Evolutionary conservation across 1,140 invertebrate species (phyloP).

Genomic region (Halictus rubicundus): DNA sequence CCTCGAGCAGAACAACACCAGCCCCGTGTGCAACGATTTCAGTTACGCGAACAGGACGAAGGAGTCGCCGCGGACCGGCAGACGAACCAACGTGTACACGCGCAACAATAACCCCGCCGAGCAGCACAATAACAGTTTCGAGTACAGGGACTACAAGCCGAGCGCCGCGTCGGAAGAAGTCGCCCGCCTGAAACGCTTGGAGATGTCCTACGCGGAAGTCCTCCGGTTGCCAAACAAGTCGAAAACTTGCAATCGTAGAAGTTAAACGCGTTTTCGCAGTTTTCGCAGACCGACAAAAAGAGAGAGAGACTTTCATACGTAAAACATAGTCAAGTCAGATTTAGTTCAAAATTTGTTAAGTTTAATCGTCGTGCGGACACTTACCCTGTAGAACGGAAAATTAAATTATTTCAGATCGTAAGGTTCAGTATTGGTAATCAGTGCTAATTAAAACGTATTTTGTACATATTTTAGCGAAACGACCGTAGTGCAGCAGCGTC

Average conservation of each 20-base stretch:
- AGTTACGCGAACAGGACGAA: slow-evolving; percentile 83
- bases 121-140: slow-evolving; percentile 59
- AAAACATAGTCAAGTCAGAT: slow-evolving; percentile 35
- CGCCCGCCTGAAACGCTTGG: slow-evolving; percentile 88
- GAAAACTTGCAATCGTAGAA: slow-evolving; percentile 63
- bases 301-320: slow-evolving; percentile 27
- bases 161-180: slow-evolving; percentile 90
- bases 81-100: slow-evolving; percentile 72
- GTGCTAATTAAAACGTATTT: slow-evolving; percentile 24
- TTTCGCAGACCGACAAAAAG: neutral
- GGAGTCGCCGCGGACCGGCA: slow-evolving; percentile 80
- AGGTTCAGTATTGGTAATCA: slow-evolving; percentile 52
- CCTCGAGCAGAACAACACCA: slow-evolving; percentile 78
- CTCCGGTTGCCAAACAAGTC: slow-evolving; percentile 85
- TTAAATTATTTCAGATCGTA: slow-evolving; percentile 43
- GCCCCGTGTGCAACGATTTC: slow-evolving; percentile 86
- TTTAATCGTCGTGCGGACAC: neutral
- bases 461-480: slow-evolving; percentile 35
- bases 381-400: neutral
- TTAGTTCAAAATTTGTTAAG: slow-evolving; percentile 37
- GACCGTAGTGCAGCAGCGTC: neutral
- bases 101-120: slow-evolving; percentile 22
- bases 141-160: slow-evolving; percentile 84
- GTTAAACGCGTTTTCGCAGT: neutral
- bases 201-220: slow-evolving; percentile 91